Evolutionary conservation across 1,140 invertebrate genomes (phyloP), one percentile per base, ranked within the genome.

Genomic region (Coelopa frigida): DNA sequence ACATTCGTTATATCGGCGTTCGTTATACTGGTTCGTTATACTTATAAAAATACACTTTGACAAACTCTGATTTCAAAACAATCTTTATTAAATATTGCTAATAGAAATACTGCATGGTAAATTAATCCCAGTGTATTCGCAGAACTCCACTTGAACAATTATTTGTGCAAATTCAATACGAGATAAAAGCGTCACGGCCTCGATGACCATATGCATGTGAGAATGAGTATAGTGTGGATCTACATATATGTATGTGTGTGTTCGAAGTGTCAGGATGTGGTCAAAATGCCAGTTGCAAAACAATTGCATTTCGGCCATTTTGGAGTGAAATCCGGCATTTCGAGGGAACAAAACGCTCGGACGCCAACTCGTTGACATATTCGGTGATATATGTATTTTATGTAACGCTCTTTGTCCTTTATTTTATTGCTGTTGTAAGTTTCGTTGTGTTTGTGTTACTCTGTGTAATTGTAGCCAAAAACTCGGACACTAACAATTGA

Each of bases 251-350:
- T 51, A 35, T 49, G 23, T 48, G 41, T 53, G 24, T 46, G 40
- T 22, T n/a, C 7, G 20, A 42, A 38, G 59, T 59, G 59, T 61
- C 59, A 61, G 59, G 59, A 59, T 61, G 59, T 62, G 59, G 59
- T 61, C 59, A 57, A 62, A 61, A 61, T 61, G 59, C 57, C 59
- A 61, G 61, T 61, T 61, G 59, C 57, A 61, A 61, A 61, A 61
- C 59, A 61, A 61, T 61, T 61, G 59, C 59, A 62, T 61, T 61
- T 62, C 57, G 59, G 59, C 62, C 61, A 61, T 59, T 61, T 61
- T 61, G 59, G 55, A 59, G 57, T 62, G 59, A 61, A 61, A 59
- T 57, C 59, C 59, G 60, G 57, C 59, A 61, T 59, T 61, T 62
- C 59, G 59, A 14, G n/a, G n/a, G n/a, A n/a, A n/a, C n/a, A n/a